Evolutionary conservation across 2,113 vertebrate species (phyloP), one percentile per base, ranked within the genome.

Genomic region (Illadopsis cleaveri): DNA sequence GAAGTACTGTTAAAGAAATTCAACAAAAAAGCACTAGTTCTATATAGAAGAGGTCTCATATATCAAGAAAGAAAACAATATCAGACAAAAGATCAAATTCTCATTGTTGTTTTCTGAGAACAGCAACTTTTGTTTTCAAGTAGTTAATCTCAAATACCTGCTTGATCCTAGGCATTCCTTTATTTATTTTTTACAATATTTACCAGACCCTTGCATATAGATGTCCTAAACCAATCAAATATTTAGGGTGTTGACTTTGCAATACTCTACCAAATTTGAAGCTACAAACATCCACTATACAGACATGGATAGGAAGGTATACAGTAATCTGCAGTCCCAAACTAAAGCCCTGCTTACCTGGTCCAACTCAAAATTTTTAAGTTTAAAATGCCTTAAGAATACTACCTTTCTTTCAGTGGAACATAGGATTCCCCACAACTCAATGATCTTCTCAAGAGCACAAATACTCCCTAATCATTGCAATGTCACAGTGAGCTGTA

Each of bases 401-500:
- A 42, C 33, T 6, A 3, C 5, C 6, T 51, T 56, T 65, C 48
- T 56, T 79, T 65, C 37, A 57, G 15, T 25, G 8, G 14, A 65
- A 37, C 6, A 17, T 38, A 7, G 17, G 11, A 42, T 6, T 0
- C 2, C 9, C 10, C 8, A 44, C 0, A 0, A 50, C 10, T n/a
- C 15, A 73, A 7, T 54, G 58, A 4, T 50, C 25, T 64, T 80
- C 21, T 61, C 47, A 76, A 44, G 37, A 48, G 28, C 5, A 56
- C 2, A 5, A 27, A 14, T 20, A 57, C 9, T 61, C 4, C 22
- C 9, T 24, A 30, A 5, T 48, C 16, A 31, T 2, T 40, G 27
- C 13, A 25, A 10, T 3, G 1, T 53, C 19, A 33, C 45, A 61
- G 8, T 23, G 17, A 44, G 24, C 11, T 53, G 4, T 11, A 89